Evolutionary conservation across 1,140 invertebrate species (phyloP).

Genomic region (Paraescarpia echinospica): DNA sequence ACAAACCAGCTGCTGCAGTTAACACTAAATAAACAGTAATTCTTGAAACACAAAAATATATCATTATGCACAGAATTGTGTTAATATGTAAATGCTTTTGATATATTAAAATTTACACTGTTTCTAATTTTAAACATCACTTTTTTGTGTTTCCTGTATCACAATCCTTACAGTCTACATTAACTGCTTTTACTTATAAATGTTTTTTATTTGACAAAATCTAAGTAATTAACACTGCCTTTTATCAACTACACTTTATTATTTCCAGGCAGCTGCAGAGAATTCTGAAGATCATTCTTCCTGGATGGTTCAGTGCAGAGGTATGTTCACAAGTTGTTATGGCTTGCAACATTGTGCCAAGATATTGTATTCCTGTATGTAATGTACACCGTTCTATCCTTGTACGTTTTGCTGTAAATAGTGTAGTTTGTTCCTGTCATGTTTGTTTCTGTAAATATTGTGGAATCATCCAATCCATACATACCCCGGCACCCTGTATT

Average conservation of each 20-base stretch:
- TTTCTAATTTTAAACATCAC: background rate
- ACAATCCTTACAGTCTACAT: background rate
- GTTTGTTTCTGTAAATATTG: too few relatives aligned
- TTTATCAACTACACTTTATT: slow-evolving; percentile 12
- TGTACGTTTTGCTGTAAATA: too few relatives aligned
- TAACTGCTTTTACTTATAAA: background rate
- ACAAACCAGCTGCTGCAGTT: too few relatives aligned
- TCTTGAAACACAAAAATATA: too few relatives aligned
- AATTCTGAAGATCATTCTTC: slow-evolving; percentile 82
- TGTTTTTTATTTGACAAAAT: slow-evolving; percentile 17
- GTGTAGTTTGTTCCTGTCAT: too few relatives aligned
- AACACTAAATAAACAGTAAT: too few relatives aligned
- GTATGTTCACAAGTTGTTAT: slow-evolving; percentile 38
- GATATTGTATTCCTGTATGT: background rate
- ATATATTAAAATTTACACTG: too few relatives aligned
- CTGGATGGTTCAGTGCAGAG: slow-evolving; percentile 64
- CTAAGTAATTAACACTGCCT: background rate
- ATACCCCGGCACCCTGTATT: too few relatives aligned
- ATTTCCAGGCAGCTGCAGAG: slow-evolving; percentile 67
- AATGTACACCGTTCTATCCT: too few relatives aligned
- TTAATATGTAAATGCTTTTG: too few relatives aligned
- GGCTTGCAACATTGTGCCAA: background rate
- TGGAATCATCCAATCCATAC: too few relatives aligned
- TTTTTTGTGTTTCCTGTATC: slow-evolving; percentile 1
- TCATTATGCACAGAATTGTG: background rate